phyloP scores from a whole-genome alignment of 2,113 vertebrate species.

The Mionectes macconnelli region DNA sequence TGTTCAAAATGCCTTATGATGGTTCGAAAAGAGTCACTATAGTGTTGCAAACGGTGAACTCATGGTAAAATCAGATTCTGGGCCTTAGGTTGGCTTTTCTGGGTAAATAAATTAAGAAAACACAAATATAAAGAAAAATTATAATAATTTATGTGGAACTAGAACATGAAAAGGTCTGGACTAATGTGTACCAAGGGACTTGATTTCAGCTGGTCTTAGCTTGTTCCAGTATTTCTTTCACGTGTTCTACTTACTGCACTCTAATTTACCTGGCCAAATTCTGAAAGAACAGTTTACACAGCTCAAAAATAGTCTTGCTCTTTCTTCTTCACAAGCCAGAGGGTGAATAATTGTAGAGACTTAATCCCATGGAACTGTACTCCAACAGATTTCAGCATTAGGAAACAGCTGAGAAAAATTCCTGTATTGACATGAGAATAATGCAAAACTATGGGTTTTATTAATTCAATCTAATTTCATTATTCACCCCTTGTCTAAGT shows the following conservation, averaged over 20 bases:
- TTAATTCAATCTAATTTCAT: slow-evolving; percentile 45
- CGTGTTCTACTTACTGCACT: neutral
- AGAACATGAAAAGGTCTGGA: neutral
- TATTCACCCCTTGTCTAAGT: slow-evolving; percentile 28
- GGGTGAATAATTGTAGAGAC: neutral
- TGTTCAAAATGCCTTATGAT: too few relatives aligned
- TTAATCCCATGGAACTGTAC: neutral
- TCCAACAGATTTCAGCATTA: neutral
- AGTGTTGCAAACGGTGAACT: neutral
- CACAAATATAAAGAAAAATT: neutral
- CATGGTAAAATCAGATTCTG: neutral
- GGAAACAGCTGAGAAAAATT: slow-evolving; percentile 27
- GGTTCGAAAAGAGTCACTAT: neutral
- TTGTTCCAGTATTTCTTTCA: neutral
- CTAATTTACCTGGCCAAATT: neutral
- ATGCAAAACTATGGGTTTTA: slow-evolving; percentile 5
- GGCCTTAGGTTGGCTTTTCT: neutral
- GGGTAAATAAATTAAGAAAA: neutral
- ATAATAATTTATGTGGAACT: neutral
- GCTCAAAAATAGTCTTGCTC: neutral
- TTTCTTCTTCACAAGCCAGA: slow-evolving; percentile 9
- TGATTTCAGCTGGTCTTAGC: neutral
- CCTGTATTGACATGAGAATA: neutral
- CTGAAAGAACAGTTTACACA: neutral
- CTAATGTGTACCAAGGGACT: neutral